Evolutionary conservation across 2,797 vertebrate species (phyloP).

Genomic region (Amniataba percoides): DNA sequence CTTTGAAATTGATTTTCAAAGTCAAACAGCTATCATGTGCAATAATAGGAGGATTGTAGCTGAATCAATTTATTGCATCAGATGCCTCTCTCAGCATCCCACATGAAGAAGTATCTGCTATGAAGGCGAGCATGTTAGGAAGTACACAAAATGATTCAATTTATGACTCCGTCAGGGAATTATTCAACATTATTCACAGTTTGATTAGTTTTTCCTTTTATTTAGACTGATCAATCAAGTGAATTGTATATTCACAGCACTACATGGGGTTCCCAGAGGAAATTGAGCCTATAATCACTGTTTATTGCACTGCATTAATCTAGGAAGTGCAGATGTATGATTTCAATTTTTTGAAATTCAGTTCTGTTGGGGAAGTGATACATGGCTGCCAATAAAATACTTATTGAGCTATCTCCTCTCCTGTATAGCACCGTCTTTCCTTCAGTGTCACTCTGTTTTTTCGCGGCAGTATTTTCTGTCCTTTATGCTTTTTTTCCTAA

Average conservation of each 20-base stretch:
- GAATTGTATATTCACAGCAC: conserved; percentile 64
- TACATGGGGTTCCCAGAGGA: conserved; percentile 60
- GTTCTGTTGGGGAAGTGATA: conserved; percentile 41
- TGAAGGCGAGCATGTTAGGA: conserved; percentile 35
- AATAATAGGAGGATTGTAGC: conserved; percentile 20
- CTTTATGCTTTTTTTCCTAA: conserved; percentile 33
- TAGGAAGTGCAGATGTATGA: conserved; percentile 66
- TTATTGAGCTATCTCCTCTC: conserved; percentile 18
- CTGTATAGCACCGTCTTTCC: neutral
- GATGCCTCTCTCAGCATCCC: conserved; percentile 7
- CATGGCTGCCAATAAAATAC: conserved; percentile 39
- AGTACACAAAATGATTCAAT: conserved; percentile 63
- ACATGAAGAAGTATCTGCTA: conserved; percentile 26
- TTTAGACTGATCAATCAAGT: conserved; percentile 73
- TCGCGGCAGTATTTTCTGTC: conserved; percentile 5
- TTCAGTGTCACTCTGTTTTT: conserved; percentile 1
- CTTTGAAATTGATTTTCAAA: conserved; percentile 53
- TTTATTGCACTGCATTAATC: conserved; percentile 77
- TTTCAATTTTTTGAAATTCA: conserved; percentile 56
- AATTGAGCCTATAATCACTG: conserved; percentile 64
- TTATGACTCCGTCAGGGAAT: conserved; percentile 53
- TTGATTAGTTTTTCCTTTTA: conserved; percentile 71
- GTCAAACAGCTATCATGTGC: conserved; percentile 19
- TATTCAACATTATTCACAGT: conserved; percentile 63
- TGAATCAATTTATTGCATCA: conserved; percentile 43